Conservation (phyloP, 2,888 invertebrate species). For the Lycaena phlaeas region DNA sequence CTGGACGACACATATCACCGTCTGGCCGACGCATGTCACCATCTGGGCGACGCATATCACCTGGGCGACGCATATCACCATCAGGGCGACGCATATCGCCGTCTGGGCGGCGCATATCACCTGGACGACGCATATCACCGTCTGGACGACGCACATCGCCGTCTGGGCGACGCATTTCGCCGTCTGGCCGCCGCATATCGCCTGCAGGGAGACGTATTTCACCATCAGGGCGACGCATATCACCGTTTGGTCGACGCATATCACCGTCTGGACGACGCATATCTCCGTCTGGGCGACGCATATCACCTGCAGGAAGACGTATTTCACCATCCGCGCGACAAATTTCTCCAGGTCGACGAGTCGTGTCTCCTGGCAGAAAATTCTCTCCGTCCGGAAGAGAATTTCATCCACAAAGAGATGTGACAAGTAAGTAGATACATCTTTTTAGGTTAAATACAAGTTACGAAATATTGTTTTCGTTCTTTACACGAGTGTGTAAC, state of each 20-base stretch:
- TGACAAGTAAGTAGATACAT: neutral
- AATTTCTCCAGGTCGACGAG: slow-evolving; percentile 19
- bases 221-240: slow-evolving; percentile 11
- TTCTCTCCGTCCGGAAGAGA: slow-evolving; percentile 15
- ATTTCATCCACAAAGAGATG: neutral
- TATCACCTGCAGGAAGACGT: slow-evolving; percentile 18
- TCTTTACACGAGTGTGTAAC: too few species aligned
- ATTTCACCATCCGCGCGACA: slow-evolving; percentile 21
- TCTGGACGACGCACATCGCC: slow-evolving; percentile 13
- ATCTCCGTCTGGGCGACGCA: slow-evolving; percentile 14
- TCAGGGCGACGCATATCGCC: slow-evolving; percentile 15
- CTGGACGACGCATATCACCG: slow-evolving; percentile 13
- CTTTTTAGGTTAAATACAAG: too few species aligned
- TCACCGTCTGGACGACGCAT: slow-evolving; percentile 22
- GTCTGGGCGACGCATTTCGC: neutral
- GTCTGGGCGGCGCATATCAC: slow-evolving; percentile 8
- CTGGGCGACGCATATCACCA: slow-evolving; percentile 8
- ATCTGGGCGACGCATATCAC: slow-evolving; percentile 13
- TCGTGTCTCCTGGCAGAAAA: too few species aligned
- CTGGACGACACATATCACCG: slow-evolving; percentile 16
- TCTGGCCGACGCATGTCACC: slow-evolving; percentile 10
- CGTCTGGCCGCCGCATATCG: too few species aligned
- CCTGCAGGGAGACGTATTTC: too few species aligned
- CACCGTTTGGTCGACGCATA: slow-evolving; percentile 10
- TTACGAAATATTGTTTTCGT: too few species aligned